Conservation (phyloP, 2,888 invertebrate genomes). For the Melieria crassipennis region DNA sequence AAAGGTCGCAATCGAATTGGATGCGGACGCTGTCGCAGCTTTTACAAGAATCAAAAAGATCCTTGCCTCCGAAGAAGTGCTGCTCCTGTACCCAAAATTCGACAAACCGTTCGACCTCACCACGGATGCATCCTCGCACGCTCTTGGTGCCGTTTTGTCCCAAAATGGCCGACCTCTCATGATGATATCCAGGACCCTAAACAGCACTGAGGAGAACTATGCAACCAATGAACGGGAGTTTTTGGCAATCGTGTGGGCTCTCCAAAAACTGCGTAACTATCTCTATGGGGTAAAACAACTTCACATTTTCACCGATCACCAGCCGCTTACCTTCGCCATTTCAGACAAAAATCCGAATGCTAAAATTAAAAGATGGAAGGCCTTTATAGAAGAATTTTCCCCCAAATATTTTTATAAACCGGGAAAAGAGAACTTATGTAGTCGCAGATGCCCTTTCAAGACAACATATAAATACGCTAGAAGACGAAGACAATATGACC, state of each 20-base stretch:
- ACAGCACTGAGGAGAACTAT: conserved; percentile 16
- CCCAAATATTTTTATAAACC: conserved; percentile 20
- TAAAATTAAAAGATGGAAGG: conserved; percentile 32
- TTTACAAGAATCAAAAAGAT: conserved; percentile 14
- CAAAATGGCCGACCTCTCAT: conserved; percentile 14
- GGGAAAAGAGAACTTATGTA: neutral
- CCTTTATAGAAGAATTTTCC: conserved; percentile 33
- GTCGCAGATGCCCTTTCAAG: conserved; percentile 41
- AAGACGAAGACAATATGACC: conserved; percentile 20
- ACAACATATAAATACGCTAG: conserved; percentile 37
- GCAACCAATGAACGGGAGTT: conserved; percentile 38
- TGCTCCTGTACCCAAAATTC: too few relatives aligned
- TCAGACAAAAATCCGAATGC: conserved; percentile 41
- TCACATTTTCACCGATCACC: conserved; percentile 24
- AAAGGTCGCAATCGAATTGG: neutral
- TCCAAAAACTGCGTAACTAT: neutral
- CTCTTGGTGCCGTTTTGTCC: conserved; percentile 35
- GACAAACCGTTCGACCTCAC: neutral
- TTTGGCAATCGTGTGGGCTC: conserved; percentile 8
- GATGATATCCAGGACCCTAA: conserved; percentile 10
- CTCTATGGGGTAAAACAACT: neutral
- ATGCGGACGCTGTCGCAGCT: conserved; percentile 7
- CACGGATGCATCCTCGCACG: conserved; percentile 2
- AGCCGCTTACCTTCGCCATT: conserved; percentile 43
- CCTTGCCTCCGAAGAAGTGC: neutral